A percentile compares a stretch with the other conserved stretches of the same genome.
phyloP scores from a whole-genome alignment of 2,113 vertebrate species.

The Menidia beryllina region DNA sequence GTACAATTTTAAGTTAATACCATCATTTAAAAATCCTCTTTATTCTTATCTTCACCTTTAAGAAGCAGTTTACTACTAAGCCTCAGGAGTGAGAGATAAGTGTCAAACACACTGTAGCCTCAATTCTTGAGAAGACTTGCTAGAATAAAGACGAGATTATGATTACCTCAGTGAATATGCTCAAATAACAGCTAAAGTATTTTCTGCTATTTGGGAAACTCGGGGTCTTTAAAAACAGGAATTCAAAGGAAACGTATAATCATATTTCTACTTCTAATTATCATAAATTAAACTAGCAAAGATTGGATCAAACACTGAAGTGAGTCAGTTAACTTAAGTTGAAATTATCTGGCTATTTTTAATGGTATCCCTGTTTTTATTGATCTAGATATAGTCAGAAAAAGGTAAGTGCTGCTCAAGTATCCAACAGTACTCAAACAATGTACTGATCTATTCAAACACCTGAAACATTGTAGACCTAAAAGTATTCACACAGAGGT shows the following conservation, averaged over 20 bases:
- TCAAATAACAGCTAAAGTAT: constrained; percentile 3
- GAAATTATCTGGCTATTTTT: constrained; percentile 42
- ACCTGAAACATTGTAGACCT: not conserved
- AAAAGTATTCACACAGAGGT: not conserved
- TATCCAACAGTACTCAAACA: constrained; percentile 35
- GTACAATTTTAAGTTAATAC: too few species aligned
- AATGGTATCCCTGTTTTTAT: constrained; percentile 27
- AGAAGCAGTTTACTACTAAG: too few species aligned
- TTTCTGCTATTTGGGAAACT: not conserved
- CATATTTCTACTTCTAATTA: too few species aligned
- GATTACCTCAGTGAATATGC: not conserved
- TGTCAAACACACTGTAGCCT: too few species aligned
- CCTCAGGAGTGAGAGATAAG: not conserved
- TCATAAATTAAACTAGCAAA: not conserved
- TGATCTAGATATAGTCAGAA: constrained; percentile 19
- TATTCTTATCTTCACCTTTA: not conserved
- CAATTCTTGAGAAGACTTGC: too few species aligned
- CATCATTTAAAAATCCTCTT: not conserved
- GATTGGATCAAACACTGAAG: constrained; percentile 31
- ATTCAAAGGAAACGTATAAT: too few species aligned
- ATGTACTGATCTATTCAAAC: constrained; percentile 27
- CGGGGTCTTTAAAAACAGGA: too few species aligned
- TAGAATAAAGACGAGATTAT: too few species aligned
- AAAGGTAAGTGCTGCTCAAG: constrained; percentile 12
- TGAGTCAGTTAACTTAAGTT: constrained; percentile 23